Base-by-base conservation (phyloP, 2,113 vertebrate genomes). In the Naja naja region DNA sequence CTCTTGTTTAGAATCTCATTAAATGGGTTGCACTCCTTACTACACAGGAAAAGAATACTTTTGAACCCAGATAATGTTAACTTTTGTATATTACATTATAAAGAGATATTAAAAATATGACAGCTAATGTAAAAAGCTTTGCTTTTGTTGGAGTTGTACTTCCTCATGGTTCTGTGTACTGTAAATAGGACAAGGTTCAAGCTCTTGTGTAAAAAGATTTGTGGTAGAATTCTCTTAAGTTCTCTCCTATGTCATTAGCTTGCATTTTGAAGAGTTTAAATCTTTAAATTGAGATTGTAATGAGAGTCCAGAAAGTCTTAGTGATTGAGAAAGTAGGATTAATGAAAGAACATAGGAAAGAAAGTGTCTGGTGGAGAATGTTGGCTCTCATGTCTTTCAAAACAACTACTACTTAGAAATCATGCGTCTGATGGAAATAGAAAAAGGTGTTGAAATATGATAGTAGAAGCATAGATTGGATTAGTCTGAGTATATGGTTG, bases 291-390 rank as follows among this genome's bases (percentile, higher is more conserved):
- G 54, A 60, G 64, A 89, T 47, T 60, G 87, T 91, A 91, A 85
- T 58, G 25, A 90, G 92, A 91, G 16, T n/a, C 45, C 87, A 55
- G 53, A 91, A 93, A 91, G 55, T 81, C 90, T 58, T 25, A n/a
- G 87, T 34, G 45, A 86, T 49, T 5, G 43, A 91, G 54, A 81
- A 47, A 47, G 85, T 60, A 52, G 87, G 23, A 52, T 91, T 89
- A 89, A 89, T 12, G 45, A 60, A 25, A 8, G 34, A 49, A 47
- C 45, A 86, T 86, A 54, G 8, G 69, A 91, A 53, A 81, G 45
- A 34, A 69, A 43, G 34, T 55, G 49, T 23, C 22, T 60, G 53
- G 14, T 53, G 45, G 58, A 25, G 49, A 25, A 53, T 58, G 85
- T 53, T 89, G 20, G 43, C 43, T 49, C 53, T 58, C 53, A 25